phyloP scores from a whole-genome alignment of 1,140 invertebrate species.

The Pachypsylla venusta region DNA sequence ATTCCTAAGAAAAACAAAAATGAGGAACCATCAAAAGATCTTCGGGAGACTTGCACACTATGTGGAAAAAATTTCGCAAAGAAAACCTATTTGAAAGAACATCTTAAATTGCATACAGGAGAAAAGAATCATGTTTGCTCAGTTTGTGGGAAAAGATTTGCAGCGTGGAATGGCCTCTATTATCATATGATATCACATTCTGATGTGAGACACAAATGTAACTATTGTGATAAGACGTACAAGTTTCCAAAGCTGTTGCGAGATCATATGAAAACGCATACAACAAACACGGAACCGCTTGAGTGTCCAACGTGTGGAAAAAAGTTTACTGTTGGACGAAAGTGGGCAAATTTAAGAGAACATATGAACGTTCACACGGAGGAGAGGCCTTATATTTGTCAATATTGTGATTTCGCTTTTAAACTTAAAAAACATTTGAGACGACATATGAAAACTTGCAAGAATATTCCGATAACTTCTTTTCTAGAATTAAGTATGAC shows the following conservation, averaged over 20 bases:
- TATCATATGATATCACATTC: constrained; percentile 9
- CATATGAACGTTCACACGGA: constrained; percentile 15
- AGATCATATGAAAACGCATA: constrained; percentile 12
- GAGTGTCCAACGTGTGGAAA: constrained; percentile 6
- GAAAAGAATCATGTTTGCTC: constrained; percentile 5
- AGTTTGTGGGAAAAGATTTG: constrained; percentile 8
- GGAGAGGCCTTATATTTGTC: constrained; percentile 19
- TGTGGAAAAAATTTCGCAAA: constrained; percentile 12
- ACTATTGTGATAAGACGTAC: constrained; percentile 9
- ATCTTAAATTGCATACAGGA: not conserved
- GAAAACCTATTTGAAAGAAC: constrained; percentile 41
- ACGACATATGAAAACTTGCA: constrained; percentile 14
- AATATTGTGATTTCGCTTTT: constrained; percentile 17
- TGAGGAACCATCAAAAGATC: no score
- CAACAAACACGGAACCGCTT: no score
- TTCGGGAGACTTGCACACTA: no score
- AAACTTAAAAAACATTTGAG: constrained; percentile 18
- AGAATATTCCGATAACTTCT: not conserved
- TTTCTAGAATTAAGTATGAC: not conserved
- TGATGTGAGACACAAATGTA: constrained; percentile 8
- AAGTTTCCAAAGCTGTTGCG: not conserved
- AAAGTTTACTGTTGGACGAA: not conserved
- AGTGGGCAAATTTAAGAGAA: constrained; percentile 8
- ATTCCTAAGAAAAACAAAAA: no score
- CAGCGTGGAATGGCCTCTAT: not conserved